phyloP scores from a whole-genome alignment of 2,113 vertebrate genomes.

The Hippocampus barbouri region DNA sequence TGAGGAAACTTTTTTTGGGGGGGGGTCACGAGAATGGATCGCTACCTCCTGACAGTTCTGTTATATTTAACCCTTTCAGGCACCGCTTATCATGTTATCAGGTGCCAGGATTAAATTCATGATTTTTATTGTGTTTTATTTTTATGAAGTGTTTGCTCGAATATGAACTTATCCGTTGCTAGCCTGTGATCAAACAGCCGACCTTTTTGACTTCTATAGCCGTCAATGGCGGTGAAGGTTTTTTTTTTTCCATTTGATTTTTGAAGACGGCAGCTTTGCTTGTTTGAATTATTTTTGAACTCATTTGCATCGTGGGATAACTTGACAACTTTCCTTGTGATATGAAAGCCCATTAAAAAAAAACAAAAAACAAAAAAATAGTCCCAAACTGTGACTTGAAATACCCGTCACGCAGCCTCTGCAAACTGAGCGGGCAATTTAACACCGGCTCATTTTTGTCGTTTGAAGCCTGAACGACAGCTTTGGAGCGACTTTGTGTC shows the following conservation, averaged over 20 bases:
- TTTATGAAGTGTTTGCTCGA: too few relatives aligned
- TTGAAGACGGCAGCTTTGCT: background rate
- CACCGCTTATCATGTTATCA: too few relatives aligned
- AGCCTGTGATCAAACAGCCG: too few relatives aligned
- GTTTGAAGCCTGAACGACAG: conserved; percentile 68
- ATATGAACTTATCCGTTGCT: too few relatives aligned
- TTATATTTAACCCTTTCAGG: background rate
- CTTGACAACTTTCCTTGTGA: background rate
- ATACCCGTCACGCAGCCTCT: background rate
- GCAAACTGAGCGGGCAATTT: conserved; percentile 51
- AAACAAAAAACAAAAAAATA: background rate
- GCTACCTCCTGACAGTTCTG: background rate
- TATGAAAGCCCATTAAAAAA: background rate
- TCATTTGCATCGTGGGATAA: background rate
- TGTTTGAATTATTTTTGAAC: too few relatives aligned
- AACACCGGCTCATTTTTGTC: conserved; percentile 63
- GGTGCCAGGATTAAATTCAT: too few relatives aligned
- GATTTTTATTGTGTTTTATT: too few relatives aligned
- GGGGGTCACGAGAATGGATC: background rate
- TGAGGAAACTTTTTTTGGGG: background rate
- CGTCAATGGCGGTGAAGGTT: too few relatives aligned
- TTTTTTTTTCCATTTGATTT: background rate
- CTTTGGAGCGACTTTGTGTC: conserved; percentile 65
- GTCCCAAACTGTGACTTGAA: background rate
- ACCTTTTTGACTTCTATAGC: too few relatives aligned